Percentiles rank a stretch among this genome's conserved stretches.
Evolutionary conservation across 2,888 invertebrate genomes (phyloP).

Genomic region (Laspeyria flexula): DNA sequence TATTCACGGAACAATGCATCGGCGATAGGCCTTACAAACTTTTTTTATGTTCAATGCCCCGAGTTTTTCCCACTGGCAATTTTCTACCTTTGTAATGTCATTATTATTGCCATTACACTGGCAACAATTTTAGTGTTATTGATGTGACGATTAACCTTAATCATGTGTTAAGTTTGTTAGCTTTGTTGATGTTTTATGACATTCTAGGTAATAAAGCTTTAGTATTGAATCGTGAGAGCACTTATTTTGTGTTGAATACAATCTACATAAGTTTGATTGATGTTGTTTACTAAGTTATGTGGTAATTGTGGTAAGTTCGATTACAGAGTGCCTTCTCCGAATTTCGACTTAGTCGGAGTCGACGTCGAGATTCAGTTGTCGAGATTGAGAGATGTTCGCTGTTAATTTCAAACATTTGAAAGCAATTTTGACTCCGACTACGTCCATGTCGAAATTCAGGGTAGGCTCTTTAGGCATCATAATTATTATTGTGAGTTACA

Average conservation of each 20-base stretch:
- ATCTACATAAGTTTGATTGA: constrained; percentile 6
- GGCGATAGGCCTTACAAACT: constrained; percentile 22
- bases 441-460: too few relatives aligned
- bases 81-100: constrained; percentile 42
- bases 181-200: constrained; percentile 10
- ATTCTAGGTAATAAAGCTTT: constrained; percentile 2
- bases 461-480: too few relatives aligned
- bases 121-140: constrained; percentile 19
- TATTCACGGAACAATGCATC: constrained; percentile 40
- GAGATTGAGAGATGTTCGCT: too few relatives aligned
- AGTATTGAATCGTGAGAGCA: background rate
- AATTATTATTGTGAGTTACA: too few relatives aligned
- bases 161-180: constrained; percentile 14
- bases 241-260: background rate
- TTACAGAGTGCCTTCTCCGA: too few relatives aligned
- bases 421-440: too few relatives aligned
- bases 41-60: constrained; percentile 40
- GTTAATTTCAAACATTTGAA: too few relatives aligned
- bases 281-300: too few relatives aligned
- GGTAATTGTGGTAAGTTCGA: too few relatives aligned
- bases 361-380: too few relatives aligned
- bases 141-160: constrained; percentile 22
- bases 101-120: constrained; percentile 23
- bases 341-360: too few relatives aligned
- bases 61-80: constrained; percentile 35